phyloP scores from a whole-genome alignment of 2,797 vertebrate species.

The Bufotes viridis region DNA sequence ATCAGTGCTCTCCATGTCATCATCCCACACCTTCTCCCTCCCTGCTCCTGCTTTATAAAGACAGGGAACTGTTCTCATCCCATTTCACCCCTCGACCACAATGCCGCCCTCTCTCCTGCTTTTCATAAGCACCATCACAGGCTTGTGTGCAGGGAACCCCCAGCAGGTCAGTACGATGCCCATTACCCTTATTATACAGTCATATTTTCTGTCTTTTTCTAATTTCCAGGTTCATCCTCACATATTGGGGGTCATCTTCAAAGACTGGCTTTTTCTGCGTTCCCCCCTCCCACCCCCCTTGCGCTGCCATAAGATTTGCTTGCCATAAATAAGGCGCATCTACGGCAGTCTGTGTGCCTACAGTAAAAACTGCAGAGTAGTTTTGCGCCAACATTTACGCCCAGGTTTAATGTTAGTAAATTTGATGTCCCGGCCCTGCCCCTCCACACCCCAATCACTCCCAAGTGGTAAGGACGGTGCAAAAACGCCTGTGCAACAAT shows the following conservation, averaged over 20 bases:
- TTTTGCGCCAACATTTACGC: no score
- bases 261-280: no score
- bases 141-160: neutral
- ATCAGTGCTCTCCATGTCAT: neutral
- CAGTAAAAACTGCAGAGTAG: no score
- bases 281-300: no score
- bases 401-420: no score
- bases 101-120: neutral
- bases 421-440: no score
- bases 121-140: neutral
- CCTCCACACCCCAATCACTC: no score
- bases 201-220: neutral
- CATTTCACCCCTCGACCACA: neutral
- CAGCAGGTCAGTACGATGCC: constrained; percentile 16
- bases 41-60: constrained; percentile 9
- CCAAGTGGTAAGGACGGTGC: no score
- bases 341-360: no score
- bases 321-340: no score
- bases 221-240: neutral
- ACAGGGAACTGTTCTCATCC: neutral
- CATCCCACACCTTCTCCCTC: neutral
- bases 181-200: neutral
- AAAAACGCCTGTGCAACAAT: no score
- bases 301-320: no score
- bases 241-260: neutral